These are phyloP conservation scores for Parotocinclus haroldoi DNA, from an alignment of 2,797 vertebrate genomes.

Conservation along the genomic window DNA sequence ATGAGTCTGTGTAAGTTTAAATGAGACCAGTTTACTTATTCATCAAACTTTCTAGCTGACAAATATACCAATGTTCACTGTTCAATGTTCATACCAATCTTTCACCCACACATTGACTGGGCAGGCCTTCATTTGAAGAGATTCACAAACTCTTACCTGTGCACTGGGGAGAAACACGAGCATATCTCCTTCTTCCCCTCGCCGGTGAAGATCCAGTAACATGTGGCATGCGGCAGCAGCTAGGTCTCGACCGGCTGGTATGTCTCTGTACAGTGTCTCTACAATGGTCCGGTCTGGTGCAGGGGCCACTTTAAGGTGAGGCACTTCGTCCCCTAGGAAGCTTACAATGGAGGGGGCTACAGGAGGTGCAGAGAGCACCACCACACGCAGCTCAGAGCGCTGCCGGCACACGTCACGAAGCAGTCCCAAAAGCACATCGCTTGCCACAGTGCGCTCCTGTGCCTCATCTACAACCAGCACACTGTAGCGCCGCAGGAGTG, in stretches of 20 bases:
- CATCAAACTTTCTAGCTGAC: no score
- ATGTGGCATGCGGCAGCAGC: constrained; percentile 77
- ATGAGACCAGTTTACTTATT: no score
- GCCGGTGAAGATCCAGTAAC: constrained; percentile 81
- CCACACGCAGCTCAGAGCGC: constrained; percentile 77
- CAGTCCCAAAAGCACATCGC: constrained; percentile 85
- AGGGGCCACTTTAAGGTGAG: constrained; percentile 67
- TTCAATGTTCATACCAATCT: no score
- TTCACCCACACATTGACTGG: no score
- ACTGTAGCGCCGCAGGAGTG: constrained; percentile 78
- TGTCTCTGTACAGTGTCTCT: constrained; percentile 74
- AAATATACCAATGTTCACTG: no score
- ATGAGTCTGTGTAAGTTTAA: no score
- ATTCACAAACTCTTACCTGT: constrained; percentile 78
- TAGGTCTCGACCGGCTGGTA: constrained; percentile 51
- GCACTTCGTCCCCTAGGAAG: constrained; percentile 75
- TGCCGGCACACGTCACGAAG: constrained; percentile 82
- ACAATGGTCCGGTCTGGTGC: constrained; percentile 33
- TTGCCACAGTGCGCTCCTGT: constrained; percentile 88
- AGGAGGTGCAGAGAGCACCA: constrained; percentile 77
- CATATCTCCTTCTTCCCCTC: constrained; percentile 78
- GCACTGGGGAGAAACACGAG: constrained; percentile 85
- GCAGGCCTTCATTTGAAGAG: no score
- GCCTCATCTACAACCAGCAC: constrained; percentile 87
- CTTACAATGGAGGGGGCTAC: constrained; percentile 70